Conservation (phyloP, 2,797 vertebrate species). For the Choloepus didactylus region DNA sequence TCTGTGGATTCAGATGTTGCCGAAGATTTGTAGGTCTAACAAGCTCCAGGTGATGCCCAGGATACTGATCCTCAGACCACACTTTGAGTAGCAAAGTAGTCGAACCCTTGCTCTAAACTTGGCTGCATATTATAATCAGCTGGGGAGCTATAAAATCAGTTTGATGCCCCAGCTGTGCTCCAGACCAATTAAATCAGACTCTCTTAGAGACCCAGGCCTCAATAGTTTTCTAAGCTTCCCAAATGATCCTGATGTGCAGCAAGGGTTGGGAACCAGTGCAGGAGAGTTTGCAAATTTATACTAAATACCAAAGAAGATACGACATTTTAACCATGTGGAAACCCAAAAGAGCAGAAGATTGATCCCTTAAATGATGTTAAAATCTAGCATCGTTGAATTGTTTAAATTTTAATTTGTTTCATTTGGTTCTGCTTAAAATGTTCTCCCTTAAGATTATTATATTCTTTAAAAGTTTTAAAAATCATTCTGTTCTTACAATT, state of each 20-base stretch:
- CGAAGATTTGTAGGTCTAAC: conserved; percentile 29
- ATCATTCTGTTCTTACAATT: neutral
- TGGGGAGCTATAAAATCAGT: neutral
- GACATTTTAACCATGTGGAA: neutral
- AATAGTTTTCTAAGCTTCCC: neutral
- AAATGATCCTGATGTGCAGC: neutral
- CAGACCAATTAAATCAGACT: neutral
- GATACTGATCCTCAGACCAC: neutral
- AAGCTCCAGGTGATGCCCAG: neutral
- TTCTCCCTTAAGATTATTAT: neutral
- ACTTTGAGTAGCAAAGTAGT: neutral
- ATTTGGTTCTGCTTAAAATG: neutral
- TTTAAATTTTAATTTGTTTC: neutral
- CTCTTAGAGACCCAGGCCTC: neutral
- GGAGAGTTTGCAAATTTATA: neutral
- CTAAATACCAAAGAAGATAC: neutral
- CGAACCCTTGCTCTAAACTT: neutral
- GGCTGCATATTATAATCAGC: neutral
- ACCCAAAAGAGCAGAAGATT: neutral
- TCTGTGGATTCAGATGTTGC: neutral
- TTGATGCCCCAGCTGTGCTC: neutral
- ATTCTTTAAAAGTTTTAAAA: neutral
- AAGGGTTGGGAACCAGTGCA: neutral
- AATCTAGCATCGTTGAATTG: neutral
- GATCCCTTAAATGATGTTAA: conserved; percentile 1